phyloP scores from a whole-genome alignment of 2,888 invertebrate species.

The Monochamus alternatus region DNA sequence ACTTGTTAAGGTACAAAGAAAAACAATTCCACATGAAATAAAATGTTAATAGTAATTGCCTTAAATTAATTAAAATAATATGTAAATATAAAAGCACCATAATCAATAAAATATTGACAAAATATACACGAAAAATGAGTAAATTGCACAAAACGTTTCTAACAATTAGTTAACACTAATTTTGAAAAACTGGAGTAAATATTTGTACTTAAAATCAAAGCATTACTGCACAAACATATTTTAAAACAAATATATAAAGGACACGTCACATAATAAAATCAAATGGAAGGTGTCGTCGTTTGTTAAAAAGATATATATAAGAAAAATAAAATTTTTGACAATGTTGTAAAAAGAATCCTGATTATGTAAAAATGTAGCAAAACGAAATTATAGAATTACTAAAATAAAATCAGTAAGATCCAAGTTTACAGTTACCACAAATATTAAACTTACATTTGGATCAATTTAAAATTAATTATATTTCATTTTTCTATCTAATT shows the following conservation, averaged over 20 bases:
- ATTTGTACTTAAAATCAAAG: slow-evolving; percentile 44
- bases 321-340: background rate
- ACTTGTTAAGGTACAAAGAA: slow-evolving; percentile 9
- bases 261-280: slow-evolving; percentile 21
- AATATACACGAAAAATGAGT: slow-evolving; percentile 44
- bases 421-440: no score
- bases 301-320: slow-evolving; percentile 28
- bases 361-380: no score
- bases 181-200: slow-evolving; percentile 15
- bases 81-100: slow-evolving; percentile 36
- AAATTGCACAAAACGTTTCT: slow-evolving; percentile 43
- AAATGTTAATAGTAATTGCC: slow-evolving; percentile 28
- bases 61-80: slow-evolving; percentile 15
- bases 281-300: slow-evolving; percentile 21
- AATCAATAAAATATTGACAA: slow-evolving; percentile 42
- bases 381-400: no score
- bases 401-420: no score
- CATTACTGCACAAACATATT: slow-evolving; percentile 27
- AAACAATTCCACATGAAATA: background rate
- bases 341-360: no score
- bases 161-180: slow-evolving; percentile 8
- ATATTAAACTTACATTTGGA: no score
- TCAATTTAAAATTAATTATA: no score
- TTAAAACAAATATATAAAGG: slow-evolving; percentile 37
- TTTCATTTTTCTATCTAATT: no score